Conservation (phyloP, 2,888 invertebrate genomes). For the Ectemnius continuus region DNA sequence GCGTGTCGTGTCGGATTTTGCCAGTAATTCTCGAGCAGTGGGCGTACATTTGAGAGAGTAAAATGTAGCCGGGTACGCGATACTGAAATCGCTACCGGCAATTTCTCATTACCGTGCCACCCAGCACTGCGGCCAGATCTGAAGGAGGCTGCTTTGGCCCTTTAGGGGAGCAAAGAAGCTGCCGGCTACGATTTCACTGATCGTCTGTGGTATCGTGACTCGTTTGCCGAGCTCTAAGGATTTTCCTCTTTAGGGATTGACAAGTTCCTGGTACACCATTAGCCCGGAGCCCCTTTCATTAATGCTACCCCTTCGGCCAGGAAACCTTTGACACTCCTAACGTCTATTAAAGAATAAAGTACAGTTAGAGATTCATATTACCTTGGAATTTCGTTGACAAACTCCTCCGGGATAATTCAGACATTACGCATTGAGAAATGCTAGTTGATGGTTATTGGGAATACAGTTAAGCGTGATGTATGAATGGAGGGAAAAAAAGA, state of each 20-base stretch:
- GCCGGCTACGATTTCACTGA: constrained; percentile 32
- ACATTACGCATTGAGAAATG: background rate
- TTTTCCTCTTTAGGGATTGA: constrained; percentile 11
- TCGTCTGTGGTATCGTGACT: constrained; percentile 33
- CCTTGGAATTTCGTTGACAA: too few relatives aligned
- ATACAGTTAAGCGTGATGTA: constrained; percentile 12
- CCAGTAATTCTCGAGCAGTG: constrained; percentile 41
- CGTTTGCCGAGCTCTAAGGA: constrained; percentile 35
- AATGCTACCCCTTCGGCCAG: background rate
- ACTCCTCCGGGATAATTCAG: background rate
- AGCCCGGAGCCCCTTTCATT: background rate
- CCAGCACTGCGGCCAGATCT: constrained; percentile 46
- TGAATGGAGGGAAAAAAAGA: constrained; percentile 14
- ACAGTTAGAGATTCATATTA: background rate
- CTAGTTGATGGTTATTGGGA: background rate
- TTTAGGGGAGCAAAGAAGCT: constrained; percentile 35
- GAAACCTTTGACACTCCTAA: background rate
- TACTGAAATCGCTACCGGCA: constrained; percentile 43
- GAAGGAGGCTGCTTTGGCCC: constrained; percentile 40
- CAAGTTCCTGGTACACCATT: constrained; percentile 12
- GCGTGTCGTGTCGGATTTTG: constrained; percentile 37
- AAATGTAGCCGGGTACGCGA: constrained; percentile 2
- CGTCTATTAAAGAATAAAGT: too few relatives aligned
- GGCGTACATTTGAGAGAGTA: constrained; percentile 39
- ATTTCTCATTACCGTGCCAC: constrained; percentile 51